Evolutionary conservation across 2,888 invertebrate species (phyloP).

Genomic region (Ennomos erosarius): DNA sequence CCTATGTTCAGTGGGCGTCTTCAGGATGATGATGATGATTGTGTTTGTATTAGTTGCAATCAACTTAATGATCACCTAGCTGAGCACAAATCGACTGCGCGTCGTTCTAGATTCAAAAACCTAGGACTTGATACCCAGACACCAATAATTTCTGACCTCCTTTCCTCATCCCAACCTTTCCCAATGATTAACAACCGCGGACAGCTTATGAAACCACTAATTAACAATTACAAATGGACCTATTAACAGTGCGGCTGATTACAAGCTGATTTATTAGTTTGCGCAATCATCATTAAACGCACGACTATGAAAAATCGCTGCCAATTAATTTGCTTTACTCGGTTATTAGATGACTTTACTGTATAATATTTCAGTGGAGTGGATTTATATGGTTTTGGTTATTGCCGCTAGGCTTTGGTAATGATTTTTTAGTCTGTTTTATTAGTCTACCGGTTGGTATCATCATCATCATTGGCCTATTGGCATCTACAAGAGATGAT

Average conservation of each 20-base stretch:
- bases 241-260: slow-evolving; percentile 55
- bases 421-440: too few species aligned
- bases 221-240: slow-evolving; percentile 59
- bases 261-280: slow-evolving; percentile 44
- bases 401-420: not conserved
- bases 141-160: too few species aligned
- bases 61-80: too few species aligned
- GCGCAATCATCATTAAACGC: slow-evolving; percentile 47
- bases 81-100: too few species aligned
- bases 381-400: slow-evolving; percentile 6
- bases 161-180: slow-evolving; percentile 24
- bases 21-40: too few species aligned
- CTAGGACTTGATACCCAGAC: too few species aligned
- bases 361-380: slow-evolving; percentile 19
- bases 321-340: slow-evolving; percentile 32
- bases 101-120: too few species aligned
- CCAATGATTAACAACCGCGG: slow-evolving; percentile 50
- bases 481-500: too few species aligned
- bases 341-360: slow-evolving; percentile 26
- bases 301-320: slow-evolving; percentile 41
- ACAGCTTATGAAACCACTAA: slow-evolving; percentile 60
- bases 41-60: too few species aligned
- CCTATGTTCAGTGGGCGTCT: too few species aligned
- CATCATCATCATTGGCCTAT: too few species aligned
- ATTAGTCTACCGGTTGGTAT: too few species aligned